These are phyloP conservation scores for Percopsis transmontana DNA, from an alignment of 2,113 vertebrate species.

Conservation along the genomic window DNA sequence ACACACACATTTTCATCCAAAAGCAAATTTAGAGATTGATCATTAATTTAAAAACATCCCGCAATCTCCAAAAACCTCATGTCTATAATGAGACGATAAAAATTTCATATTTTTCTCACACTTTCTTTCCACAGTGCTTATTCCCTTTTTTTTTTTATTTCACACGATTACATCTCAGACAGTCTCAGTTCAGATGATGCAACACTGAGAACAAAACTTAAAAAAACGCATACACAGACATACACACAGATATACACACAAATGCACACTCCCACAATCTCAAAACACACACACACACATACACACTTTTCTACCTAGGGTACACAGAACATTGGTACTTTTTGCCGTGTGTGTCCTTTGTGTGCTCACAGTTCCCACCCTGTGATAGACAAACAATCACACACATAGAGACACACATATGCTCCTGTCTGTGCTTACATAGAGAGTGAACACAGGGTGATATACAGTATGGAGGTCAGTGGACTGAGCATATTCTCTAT, in stretches of 20 bases:
- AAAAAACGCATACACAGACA: too few species aligned
- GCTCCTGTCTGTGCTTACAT: conserved; percentile 21
- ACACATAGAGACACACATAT: conserved; percentile 8
- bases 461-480: conserved; percentile 43
- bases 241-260: too few species aligned
- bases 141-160: conserved; percentile 25
- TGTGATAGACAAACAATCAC: background rate
- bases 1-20: conserved; percentile 27
- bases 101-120: conserved; percentile 20
- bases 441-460: conserved; percentile 30
- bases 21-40: conserved; percentile 59
- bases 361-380: background rate
- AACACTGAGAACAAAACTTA: conserved; percentile 8
- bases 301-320: background rate
- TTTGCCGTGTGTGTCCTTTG: conserved; percentile 11
- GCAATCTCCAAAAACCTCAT: conserved; percentile 18
- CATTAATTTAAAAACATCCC: conserved; percentile 56
- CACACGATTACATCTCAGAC: background rate
- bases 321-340: conserved; percentile 18
- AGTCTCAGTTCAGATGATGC: conserved; percentile 36
- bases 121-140: conserved; percentile 4
- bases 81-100: conserved; percentile 12
- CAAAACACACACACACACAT: background rate
- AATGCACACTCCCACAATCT: too few species aligned
- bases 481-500: conserved; percentile 31